Evolutionary conservation across 2,888 invertebrate species (phyloP).

Genomic region (Polymixis flavicincta): DNA sequence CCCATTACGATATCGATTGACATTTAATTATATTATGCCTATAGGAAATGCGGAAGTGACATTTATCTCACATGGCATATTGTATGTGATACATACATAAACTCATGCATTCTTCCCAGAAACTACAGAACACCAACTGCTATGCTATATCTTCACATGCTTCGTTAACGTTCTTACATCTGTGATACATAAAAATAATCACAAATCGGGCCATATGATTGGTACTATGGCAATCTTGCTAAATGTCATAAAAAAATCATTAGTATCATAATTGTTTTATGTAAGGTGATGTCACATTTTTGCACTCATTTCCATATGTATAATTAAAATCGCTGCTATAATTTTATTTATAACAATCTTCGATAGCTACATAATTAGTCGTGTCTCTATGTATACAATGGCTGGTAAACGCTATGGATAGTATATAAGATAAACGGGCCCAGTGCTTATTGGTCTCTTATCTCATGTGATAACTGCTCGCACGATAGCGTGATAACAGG

Average conservation of each 20-base stretch:
- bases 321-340: background rate
- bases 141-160: background rate
- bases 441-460: constrained; percentile 55
- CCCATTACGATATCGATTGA: constrained; percentile 14
- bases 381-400: constrained; percentile 31
- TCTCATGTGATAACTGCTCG: constrained; percentile 53
- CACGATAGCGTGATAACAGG: constrained; percentile 53
- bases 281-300: constrained; percentile 9
- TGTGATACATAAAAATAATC: background rate
- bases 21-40: background rate
- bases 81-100: background rate
- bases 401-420: constrained; percentile 36
- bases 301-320: constrained; percentile 14
- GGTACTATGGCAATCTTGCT: no score
- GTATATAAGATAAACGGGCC: constrained; percentile 54
- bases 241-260: background rate
- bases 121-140: background rate
- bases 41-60: background rate
- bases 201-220: no score
- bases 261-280: background rate
- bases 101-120: background rate
- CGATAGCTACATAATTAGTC: constrained; percentile 12
- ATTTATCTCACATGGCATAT: background rate
- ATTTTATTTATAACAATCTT: constrained; percentile 7
- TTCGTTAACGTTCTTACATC: background rate